A percentile compares a stretch with the other conserved stretches of the same genome.
Conservation (phyloP, 2,797 vertebrate species). For the Betta splendens region DNA sequence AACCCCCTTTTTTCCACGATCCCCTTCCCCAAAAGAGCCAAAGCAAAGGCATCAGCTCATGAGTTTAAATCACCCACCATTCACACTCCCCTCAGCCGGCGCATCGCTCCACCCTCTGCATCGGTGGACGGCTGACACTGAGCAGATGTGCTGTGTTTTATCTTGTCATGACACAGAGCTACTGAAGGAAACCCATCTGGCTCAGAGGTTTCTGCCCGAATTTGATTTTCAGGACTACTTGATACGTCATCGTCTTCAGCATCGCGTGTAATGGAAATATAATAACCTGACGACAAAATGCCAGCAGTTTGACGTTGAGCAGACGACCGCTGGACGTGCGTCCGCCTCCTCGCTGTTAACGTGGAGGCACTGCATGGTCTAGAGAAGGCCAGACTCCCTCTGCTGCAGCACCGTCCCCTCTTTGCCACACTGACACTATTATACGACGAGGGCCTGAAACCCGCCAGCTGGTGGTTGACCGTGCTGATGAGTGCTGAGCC, state of each 20-base stretch:
- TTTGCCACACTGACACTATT: not conserved
- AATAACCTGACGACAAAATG: conserved; percentile 51
- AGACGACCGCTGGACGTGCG: conserved; percentile 24
- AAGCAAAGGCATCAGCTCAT: conserved; percentile 72
- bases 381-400: conserved; percentile 19
- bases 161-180: conserved; percentile 75
- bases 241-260: conserved; percentile 45
- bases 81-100: conserved; percentile 62
- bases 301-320: conserved; percentile 41
- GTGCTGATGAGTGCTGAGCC: conserved; percentile 54
- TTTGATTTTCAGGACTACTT: conserved; percentile 45
- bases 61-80: conserved; percentile 71
- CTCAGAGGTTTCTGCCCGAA: conserved; percentile 50
- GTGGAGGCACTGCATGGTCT: no score
- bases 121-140: conserved; percentile 66
- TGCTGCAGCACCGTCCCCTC: not conserved
- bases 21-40: conserved; percentile 49
- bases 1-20: conserved; percentile 8
- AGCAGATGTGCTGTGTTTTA: conserved; percentile 77
- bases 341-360: no score
- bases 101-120: conserved; percentile 56
- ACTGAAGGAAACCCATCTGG: conserved; percentile 63
- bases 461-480: conserved; percentile 26
- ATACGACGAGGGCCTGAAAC: not conserved
- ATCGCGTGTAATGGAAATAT: conserved; percentile 38